Conservation (phyloP, 2,113 vertebrate genomes). For the Ifrita kowaldi region DNA sequence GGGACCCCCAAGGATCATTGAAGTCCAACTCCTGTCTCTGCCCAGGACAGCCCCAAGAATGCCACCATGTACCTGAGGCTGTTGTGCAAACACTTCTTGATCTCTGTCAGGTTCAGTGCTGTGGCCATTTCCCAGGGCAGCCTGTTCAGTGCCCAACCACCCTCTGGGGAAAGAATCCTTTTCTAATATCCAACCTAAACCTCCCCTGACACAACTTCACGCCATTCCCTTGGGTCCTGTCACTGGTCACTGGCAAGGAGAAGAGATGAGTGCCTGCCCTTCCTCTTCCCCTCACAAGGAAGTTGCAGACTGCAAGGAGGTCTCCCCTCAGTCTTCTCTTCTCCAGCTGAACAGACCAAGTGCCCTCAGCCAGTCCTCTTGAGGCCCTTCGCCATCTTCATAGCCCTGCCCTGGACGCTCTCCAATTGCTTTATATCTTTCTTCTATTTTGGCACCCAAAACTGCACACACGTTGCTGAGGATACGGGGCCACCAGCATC, state of each 20-base stretch:
- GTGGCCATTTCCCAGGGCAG: neutral
- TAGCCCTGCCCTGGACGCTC: neutral
- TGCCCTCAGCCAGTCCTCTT: neutral
- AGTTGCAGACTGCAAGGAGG: neutral
- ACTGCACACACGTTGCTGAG: rapidly evolving
- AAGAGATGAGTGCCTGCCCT: neutral
- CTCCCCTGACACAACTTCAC: neutral
- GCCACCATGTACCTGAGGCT: neutral
- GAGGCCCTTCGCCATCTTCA: neutral
- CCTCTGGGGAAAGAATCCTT: neutral
- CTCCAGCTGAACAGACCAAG: neutral
- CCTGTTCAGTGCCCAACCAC: neutral
- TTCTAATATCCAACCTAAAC: neutral
- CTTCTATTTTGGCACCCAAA: neutral
- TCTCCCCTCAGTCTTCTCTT: neutral
- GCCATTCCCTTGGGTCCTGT: neutral
- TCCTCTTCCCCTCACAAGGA: neutral
- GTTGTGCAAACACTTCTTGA: neutral
- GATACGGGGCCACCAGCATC: neutral
- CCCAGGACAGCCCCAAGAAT: neutral
- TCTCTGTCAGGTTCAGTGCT: neutral
- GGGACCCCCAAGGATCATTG: neutral
- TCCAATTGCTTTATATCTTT: neutral
- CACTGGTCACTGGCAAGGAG: neutral
- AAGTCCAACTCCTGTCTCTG: neutral